A percentile compares a stretch with the other conserved stretches of the same genome.
Conservation (phyloP, 2,113 vertebrate genomes). For the Prionailurus bengalensis region DNA sequence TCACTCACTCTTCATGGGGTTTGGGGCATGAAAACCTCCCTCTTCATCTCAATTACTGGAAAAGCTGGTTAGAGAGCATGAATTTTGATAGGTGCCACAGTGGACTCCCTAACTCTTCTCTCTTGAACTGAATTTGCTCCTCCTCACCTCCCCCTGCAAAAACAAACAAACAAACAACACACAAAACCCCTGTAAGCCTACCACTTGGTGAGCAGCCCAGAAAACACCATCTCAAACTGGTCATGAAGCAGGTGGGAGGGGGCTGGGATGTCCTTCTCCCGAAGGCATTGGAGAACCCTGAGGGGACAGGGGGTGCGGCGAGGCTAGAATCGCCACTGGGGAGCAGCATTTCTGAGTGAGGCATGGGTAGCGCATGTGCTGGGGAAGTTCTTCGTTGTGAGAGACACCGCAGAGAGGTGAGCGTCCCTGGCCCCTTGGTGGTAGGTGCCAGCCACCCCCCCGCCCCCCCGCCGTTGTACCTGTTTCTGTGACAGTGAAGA, state of each 20-base stretch:
- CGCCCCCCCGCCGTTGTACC: not conserved
- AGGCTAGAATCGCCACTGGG: not conserved
- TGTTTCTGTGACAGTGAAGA: not conserved
- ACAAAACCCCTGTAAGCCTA: too few species aligned
- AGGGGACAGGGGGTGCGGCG: not conserved
- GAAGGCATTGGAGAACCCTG: not conserved
- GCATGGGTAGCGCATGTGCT: not conserved
- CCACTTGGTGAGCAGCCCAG: not conserved
- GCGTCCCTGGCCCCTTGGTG: not conserved
- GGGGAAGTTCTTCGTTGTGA: not conserved
- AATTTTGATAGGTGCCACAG: not conserved
- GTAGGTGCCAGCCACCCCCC: not conserved
- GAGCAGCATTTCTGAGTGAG: not conserved
- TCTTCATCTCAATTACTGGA: not conserved
- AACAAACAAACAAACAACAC: not conserved
- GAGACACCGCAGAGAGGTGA: not conserved
- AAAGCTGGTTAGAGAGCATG: not conserved
- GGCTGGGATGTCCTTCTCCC: not conserved
- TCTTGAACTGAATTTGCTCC: not conserved
- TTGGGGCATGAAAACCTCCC: too few species aligned
- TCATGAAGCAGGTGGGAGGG: not conserved
- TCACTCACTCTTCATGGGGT: not conserved
- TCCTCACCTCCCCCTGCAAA: not conserved
- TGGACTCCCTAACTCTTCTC: not conserved
- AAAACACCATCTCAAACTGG: not conserved